phyloP scores from a whole-genome alignment of 53 echinoderm and acorn worm species.

The Henricia sp. region DNA sequence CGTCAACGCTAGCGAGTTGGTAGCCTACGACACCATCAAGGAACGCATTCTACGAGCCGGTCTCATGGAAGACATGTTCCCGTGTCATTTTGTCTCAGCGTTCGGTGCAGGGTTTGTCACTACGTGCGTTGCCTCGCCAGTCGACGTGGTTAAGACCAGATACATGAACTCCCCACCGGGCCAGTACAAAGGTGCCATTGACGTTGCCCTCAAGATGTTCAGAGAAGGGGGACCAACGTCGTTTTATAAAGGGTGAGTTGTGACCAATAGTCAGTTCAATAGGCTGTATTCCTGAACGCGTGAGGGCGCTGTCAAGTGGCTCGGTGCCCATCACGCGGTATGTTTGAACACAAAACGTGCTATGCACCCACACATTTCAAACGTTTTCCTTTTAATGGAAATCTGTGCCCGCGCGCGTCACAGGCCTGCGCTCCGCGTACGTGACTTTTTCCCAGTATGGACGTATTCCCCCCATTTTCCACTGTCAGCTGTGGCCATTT shows the following conservation, averaged over 20 bases:
- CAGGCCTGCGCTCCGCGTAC: too few species aligned
- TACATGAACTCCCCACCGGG: constrained; percentile 90
- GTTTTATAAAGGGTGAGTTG: constrained; percentile 97
- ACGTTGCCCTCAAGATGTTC: constrained; percentile 90
- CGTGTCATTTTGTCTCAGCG: constrained; percentile 89
- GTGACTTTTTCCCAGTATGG: too few species aligned
- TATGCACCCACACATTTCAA: background rate
- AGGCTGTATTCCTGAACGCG: too few species aligned
- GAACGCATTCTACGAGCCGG: constrained; percentile 73
- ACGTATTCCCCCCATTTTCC: too few species aligned
- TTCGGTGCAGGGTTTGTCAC: constrained; percentile 96
- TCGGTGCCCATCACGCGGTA: too few species aligned
- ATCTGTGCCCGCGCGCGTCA: too few species aligned
- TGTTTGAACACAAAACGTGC: too few species aligned
- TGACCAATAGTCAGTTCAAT: too few species aligned
- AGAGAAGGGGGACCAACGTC: constrained; percentile 83
- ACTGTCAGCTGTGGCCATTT: too few species aligned
- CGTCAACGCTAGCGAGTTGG: constrained; percentile 91
- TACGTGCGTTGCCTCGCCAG: constrained; percentile 87
- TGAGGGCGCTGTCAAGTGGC: too few species aligned
- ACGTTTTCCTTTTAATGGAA: too few species aligned
- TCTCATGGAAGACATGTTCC: constrained; percentile 75
- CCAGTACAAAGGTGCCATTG: constrained; percentile 86
- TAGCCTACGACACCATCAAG: constrained; percentile 94
- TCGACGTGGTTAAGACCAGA: constrained; percentile 93